Base-by-base conservation (phyloP, 2,797 vertebrate genomes). In the Hoplostethus mediterraneus region DNA sequence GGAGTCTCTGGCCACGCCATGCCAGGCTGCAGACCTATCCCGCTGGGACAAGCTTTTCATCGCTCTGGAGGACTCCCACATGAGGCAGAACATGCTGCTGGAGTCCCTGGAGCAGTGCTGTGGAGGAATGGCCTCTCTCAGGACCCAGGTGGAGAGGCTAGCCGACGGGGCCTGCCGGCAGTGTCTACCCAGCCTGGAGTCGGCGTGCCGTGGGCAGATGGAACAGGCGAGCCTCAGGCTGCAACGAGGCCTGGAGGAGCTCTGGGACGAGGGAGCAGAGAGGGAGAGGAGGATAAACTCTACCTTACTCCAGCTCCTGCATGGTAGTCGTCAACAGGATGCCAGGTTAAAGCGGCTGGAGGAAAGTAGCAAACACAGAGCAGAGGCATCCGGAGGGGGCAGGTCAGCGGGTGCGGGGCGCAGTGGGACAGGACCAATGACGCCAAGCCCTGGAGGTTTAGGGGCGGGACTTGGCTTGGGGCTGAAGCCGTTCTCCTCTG, bases 21-120 rank as follows among this genome's bases (percentile, higher is more conserved):
- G 82, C 74, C 86, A 71, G 56, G 11, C 56, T 60, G 54, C 71
- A 62, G 87, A 90, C 12, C 52, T 90, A 61, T 79, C 93, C 44
- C 90, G 72, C 85, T 94, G 91, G 93, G 92, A 94, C 72, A 90
- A 89, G 71, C 86, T 93, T 47, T 93, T 93, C 75, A 84, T 91
- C 5, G 63, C 87, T 45, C 85, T 93, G 80, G 93, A 94, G 84
- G 81, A 93, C 81, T 89, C 90, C 49, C 86, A 91, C 78, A 94
- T 93, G 93, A 93, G 89, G 55, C 90, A 94, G 84, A 92, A 84
- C 69, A 87, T 91, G 86, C 80, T 93, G 61, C 77, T 92, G 83
- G 87, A 87, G 5, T 86, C 90, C 33, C 38, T 79, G 64, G 81
- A 87, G 56, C 73, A 69, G 0, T 88, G 85, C 80, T 82, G 85